A percentile compares a stretch with the other conserved stretches of the same genome.
phyloP scores from a whole-genome alignment of 2,113 vertebrate genomes.

The Eublepharis macularius region DNA sequence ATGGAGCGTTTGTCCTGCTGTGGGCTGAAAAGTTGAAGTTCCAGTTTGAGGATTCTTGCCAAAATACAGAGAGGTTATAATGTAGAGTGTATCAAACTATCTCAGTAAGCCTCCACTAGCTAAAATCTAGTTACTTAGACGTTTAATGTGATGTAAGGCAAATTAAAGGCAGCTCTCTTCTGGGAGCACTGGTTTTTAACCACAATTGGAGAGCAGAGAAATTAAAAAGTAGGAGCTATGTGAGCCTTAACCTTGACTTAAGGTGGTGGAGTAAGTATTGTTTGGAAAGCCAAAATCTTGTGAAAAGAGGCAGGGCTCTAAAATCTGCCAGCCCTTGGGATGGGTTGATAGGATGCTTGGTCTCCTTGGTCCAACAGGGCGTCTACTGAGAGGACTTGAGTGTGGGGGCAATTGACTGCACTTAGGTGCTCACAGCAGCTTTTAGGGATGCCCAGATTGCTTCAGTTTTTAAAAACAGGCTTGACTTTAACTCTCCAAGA shows the following conservation, averaged over 20 bases:
- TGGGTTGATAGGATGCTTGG: not conserved
- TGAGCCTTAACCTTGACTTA: not conserved
- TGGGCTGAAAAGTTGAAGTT: not conserved
- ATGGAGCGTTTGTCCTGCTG: not conserved
- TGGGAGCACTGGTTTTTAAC: not conserved
- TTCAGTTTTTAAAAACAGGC: not conserved
- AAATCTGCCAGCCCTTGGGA: not conserved
- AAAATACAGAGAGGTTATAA: not conserved
- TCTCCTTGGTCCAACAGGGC: not conserved
- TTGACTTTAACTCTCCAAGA: not conserved
- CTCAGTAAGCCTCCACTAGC: not conserved
- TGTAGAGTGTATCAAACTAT: not conserved
- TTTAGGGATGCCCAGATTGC: not conserved
- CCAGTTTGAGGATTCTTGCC: not conserved
- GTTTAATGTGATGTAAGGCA: not conserved
- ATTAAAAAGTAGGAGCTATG: not conserved
- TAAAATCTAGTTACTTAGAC: not conserved
- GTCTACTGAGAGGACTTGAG: not conserved
- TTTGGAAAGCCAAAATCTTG: not conserved
- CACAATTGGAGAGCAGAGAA: not conserved
- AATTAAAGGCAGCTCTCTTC: not conserved
- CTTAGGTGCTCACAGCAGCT: not conserved
- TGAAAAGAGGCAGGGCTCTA: not conserved
- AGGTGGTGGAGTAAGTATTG: not conserved
- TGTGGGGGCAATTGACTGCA: too few relatives aligned